phyloP scores from a whole-genome alignment of 2,113 vertebrate species.

The Pan paniscus region DNA sequence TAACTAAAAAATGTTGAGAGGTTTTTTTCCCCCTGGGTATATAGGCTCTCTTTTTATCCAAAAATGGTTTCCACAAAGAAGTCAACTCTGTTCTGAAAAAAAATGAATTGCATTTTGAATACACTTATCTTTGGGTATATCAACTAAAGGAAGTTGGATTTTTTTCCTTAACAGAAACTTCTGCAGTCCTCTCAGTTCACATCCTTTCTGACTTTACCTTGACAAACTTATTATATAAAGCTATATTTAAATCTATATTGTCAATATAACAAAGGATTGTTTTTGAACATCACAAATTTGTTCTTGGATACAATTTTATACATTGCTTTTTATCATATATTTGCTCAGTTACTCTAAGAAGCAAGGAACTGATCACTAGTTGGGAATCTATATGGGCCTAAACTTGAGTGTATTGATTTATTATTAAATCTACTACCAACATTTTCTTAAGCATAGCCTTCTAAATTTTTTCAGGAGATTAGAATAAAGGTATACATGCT shows the following conservation, averaged over 20 bases:
- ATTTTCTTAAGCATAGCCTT: not conserved
- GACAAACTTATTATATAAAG: not conserved
- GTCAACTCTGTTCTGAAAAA: not conserved
- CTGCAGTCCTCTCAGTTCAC: not conserved
- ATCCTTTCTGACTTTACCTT: not conserved
- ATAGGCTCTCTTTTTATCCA: not conserved
- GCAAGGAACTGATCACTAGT: not conserved
- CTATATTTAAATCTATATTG: not conserved
- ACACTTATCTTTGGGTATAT: not conserved
- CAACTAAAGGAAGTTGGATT: not conserved
- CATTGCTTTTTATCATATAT: not conserved
- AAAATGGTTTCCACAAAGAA: constrained; percentile 22
- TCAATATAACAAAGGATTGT: not conserved
- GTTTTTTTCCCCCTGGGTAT: not conserved
- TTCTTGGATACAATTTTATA: constrained; percentile 7
- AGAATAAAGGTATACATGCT: not conserved
- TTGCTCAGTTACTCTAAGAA: not conserved
- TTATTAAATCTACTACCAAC: not conserved
- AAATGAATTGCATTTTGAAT: not conserved
- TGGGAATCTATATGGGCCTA: not conserved
- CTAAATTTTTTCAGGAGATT: constrained; percentile 5
- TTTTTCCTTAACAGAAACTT: not conserved
- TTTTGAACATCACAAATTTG: constrained; percentile 24
- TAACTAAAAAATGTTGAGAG: not conserved
- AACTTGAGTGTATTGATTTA: not conserved